A percentile compares a stretch with the other conserved stretches of the same genome.
Conservation (phyloP, 2,888 invertebrate genomes). For the Biston betularia region DNA sequence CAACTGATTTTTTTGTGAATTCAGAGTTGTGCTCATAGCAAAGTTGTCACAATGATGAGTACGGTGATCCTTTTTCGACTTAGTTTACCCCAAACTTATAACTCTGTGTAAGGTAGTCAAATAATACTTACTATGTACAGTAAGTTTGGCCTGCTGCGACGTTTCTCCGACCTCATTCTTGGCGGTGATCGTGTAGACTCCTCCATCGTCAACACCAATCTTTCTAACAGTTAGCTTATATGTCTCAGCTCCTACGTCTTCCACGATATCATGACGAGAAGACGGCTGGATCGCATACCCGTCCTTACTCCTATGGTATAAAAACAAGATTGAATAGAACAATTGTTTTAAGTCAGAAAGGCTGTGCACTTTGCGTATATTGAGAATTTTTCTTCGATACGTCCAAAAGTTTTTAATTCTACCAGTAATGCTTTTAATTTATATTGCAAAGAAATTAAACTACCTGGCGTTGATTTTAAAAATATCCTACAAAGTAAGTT, state of each 20-base stretch:
- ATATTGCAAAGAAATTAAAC: too few relatives aligned
- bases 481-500: too few relatives aligned
- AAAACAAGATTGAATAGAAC: neutral
- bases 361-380: neutral
- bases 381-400: too few relatives aligned
- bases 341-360: neutral
- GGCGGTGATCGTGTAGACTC: constrained; percentile 92
- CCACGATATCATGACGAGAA: constrained; percentile 85
- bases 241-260: constrained; percentile 87
- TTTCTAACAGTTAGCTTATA: constrained; percentile 91
- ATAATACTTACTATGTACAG: constrained; percentile 89
- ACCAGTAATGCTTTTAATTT: too few relatives aligned
- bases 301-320: constrained; percentile 86
- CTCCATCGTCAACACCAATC: constrained; percentile 90
- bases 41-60: too few relatives aligned
- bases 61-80: too few relatives aligned
- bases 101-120: too few relatives aligned
- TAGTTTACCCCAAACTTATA: too few relatives aligned
- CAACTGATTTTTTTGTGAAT: too few relatives aligned
- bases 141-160: constrained; percentile 88
- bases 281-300: constrained; percentile 87
- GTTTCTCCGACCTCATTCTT: constrained; percentile 92
- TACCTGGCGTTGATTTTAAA: too few relatives aligned
- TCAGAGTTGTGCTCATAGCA: too few relatives aligned
- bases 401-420: too few relatives aligned